phyloP scores from a whole-genome alignment of 2,888 invertebrate species.

The Stenodera caucasica region DNA sequence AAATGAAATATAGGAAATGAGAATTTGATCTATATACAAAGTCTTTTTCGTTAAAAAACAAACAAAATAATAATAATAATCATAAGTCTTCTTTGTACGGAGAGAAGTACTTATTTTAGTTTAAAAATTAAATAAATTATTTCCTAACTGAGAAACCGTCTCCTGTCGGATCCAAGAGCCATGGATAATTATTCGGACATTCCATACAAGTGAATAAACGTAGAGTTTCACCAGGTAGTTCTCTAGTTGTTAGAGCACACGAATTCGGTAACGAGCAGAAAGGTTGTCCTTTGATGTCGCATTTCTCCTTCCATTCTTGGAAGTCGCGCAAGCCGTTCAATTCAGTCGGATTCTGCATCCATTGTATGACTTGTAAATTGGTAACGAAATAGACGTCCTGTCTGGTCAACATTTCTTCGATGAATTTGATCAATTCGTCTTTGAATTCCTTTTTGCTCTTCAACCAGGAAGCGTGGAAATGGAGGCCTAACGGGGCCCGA shows the following conservation, averaged over 20 bases:
- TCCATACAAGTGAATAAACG: conserved; percentile 91
- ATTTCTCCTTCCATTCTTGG: conserved; percentile 94
- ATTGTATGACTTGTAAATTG: conserved; percentile 95
- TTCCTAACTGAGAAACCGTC: conserved; percentile 84
- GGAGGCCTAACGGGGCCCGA: conserved; percentile 84
- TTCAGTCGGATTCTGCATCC: conserved; percentile 91
- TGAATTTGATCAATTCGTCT: conserved; percentile 91
- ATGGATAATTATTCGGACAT: conserved; percentile 93
- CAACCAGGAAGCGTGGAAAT: conserved; percentile 93
- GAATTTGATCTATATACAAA: conserved; percentile 44
- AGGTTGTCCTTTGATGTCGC: conserved; percentile 79
- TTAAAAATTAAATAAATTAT: conserved; percentile 58
- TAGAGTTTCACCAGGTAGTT: conserved; percentile 91
- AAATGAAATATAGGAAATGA: conserved; percentile 14
- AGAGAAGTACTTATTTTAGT: neutral
- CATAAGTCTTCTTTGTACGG: neutral
- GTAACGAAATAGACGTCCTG: conserved; percentile 94
- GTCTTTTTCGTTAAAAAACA: conserved; percentile 42
- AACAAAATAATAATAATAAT: too few species aligned
- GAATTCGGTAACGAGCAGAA: conserved; percentile 88
- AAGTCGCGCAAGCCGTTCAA: conserved; percentile 86
- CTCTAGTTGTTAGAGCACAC: conserved; percentile 89
- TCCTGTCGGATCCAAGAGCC: conserved; percentile 90
- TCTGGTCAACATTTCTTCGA: conserved; percentile 81
- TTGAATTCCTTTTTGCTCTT: conserved; percentile 91